phyloP scores from a whole-genome alignment of 1,140 invertebrate species.

The Dinoponera quadriceps region DNA sequence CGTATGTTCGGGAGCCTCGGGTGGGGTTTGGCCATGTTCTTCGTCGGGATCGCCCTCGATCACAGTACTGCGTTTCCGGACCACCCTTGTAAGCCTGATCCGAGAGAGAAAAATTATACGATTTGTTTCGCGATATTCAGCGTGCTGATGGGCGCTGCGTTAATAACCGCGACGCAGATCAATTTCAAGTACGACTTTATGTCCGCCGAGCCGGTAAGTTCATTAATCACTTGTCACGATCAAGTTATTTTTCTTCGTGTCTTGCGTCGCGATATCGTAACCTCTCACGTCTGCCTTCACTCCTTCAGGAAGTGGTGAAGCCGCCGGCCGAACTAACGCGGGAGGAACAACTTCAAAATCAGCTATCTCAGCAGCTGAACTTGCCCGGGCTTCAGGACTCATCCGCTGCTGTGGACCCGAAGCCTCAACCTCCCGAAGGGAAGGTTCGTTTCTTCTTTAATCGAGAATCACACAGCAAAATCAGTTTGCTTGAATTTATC shows the following conservation, averaged over 20 bases:
- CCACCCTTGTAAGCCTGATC: conserved; percentile 95
- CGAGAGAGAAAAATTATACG: conserved; percentile 98
- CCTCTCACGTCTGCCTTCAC: neutral
- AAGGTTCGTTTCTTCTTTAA: conserved; percentile 81
- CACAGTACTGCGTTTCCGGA: conserved; percentile 96
- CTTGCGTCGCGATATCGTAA: neutral
- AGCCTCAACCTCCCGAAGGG: conserved; percentile 85
- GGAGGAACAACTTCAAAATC: conserved; percentile 92
- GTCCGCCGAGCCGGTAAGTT: conserved; percentile 77
- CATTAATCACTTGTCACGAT: neutral
- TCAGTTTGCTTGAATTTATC: too few relatives aligned
- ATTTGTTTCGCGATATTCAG: conserved; percentile 99
- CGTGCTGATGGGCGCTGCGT: conserved; percentile 97
- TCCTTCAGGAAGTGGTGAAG: conserved; percentile 83
- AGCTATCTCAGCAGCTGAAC: conserved; percentile 92
- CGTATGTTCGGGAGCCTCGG: conserved; percentile 99
- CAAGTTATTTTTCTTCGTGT: neutral
- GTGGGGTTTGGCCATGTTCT: conserved; percentile 99
- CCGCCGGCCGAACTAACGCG: conserved; percentile 83
- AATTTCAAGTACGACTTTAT: conserved; percentile 91
- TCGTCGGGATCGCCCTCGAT: conserved; percentile 99
- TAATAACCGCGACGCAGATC: conserved; percentile 96
- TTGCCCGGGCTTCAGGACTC: conserved; percentile 91
- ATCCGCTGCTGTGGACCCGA: conserved; percentile 82
- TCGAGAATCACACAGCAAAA: too few relatives aligned